Base-by-base conservation (phyloP, 2,888 invertebrate genomes). In the Drosophila incognita region DNA sequence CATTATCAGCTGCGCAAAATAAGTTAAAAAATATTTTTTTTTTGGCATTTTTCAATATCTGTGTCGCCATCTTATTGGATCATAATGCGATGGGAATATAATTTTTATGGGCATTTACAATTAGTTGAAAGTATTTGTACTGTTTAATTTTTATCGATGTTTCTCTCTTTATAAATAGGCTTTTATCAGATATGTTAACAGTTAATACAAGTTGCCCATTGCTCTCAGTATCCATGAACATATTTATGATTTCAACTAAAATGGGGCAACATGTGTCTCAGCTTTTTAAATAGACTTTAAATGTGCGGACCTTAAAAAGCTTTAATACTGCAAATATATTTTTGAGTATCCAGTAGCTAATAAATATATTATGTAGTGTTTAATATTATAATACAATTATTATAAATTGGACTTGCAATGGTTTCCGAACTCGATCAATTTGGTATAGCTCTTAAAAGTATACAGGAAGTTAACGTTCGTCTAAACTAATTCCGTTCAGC, bases 181-280 rank as follows among this genome's bases (percentile, higher is more conserved):
- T 46, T 15, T 2, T 18, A 21, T 21, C 21, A 15, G 15, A 15
- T 38, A 35, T 24, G 15, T n/a, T 40, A 38, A 15, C 29, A 8
- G 49, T 13, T 11, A 49, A 33, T n/a, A 8, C n/a, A 35, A 18
- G 8, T 33, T 40, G 6, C 2, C 33, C 71, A 27, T 24, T 65
- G 38, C n/a, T 18, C n/a, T 21, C n/a, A 42, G 10, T 33, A 72
- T 52, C 59, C 51, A 38, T 10, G 7, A 13, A 11, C 18, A 48
- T 29, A 72, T 73, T 66, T 72, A 72, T 66, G 46, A 38, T 13
- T 35, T 18, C n/a, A 52, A n/a, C 18, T 18, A 4, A 51, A 49
- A 18, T 29, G n/a, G 27, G 4, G 31, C 11, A n/a, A 6, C 42
- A 46, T 33, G 51, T 27, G 36, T 38, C 5, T 56, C 46, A 51